Evolutionary conservation across 2,888 invertebrate species (phyloP), one percentile per base, ranked within the genome.

Genomic region (Leptarthrus brevirostris): DNA sequence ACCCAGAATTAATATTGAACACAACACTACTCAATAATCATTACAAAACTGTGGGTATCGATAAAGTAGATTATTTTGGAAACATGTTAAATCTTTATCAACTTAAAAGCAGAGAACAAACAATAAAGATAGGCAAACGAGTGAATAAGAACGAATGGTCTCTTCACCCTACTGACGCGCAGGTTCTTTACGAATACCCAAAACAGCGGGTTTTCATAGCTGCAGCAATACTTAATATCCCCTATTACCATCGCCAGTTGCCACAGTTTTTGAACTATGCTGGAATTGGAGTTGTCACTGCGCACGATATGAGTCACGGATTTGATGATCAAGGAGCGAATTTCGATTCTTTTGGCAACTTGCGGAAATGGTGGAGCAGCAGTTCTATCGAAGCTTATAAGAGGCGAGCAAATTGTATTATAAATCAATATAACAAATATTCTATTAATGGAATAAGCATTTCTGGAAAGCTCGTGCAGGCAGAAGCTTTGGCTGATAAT

Each of bases 151-250:
- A 47, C n/a, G 14, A 64, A 8, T 64, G 64, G 64, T 22, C 16
- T 5, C 2, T 44, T 8, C 44, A 12, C 6, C 47, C 47, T 12
- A 3, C 24, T n/a, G 6, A 22, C 2, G 47, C 24, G 3, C 22
- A 40, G 2, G 64, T 34, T 6, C 0, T 2, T 14, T 64, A 64
- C 10, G 44, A 95, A 0, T 94, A 96, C 0, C 94, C 94, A 0
- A 93, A 94, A 84, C 96, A 96, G 83, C 93, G 93, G 80, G 94
- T 94, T 82, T 96, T 96, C 0, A 96, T 97, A 82, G 96, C 97
- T 0, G 96, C 96, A 1, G 96, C 96, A 0, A 95, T 97, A 66
- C 87, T 97, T 0, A 96, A 97, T 81, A 89, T 92, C 73, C 96
- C 96, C 0, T 96, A 97, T 84, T 97, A 95, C 83, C 93, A 94